These are phyloP conservation scores for Anoura caudifer DNA, from an alignment of 2,113 vertebrate species.

Conservation along the genomic window DNA sequence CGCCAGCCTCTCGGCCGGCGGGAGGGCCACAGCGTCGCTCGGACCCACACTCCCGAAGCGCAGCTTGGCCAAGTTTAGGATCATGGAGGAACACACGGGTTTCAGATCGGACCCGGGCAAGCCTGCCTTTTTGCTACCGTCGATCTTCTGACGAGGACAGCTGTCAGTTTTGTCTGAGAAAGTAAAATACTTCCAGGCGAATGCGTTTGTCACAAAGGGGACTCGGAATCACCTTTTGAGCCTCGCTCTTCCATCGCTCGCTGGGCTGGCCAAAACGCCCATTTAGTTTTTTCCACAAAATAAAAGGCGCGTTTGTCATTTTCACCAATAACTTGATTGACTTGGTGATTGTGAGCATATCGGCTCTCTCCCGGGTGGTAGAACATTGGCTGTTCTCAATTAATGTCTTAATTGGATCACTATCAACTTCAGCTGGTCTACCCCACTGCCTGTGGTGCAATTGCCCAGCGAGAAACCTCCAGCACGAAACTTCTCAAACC, in stretches of 20 bases:
- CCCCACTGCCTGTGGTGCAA: no score
- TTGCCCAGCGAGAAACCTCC: no score
- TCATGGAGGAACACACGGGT: background rate
- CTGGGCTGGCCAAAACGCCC: no score
- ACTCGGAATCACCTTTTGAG: constrained; percentile 10
- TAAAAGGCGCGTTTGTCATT: no score
- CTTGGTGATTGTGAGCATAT: no score
- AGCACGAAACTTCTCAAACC: no score
- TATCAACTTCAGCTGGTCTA: no score
- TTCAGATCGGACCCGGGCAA: background rate
- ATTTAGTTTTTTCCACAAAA: no score
- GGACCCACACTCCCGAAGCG: background rate
- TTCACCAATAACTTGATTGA: no score
- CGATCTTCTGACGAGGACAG: constrained; percentile 18
- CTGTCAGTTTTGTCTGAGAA: background rate
- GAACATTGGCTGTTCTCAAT: no score
- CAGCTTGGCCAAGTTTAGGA: background rate
- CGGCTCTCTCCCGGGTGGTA: no score
- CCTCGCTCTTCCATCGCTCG: background rate
- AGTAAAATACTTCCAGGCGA: constrained; percentile 39
- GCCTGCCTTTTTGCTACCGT: background rate
- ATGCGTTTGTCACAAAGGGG: background rate
- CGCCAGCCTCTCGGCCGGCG: background rate
- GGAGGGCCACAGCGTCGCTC: background rate
- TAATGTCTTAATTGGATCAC: no score